Conservation (phyloP, 1,140 invertebrate species). For the Drosophila lini region DNA sequence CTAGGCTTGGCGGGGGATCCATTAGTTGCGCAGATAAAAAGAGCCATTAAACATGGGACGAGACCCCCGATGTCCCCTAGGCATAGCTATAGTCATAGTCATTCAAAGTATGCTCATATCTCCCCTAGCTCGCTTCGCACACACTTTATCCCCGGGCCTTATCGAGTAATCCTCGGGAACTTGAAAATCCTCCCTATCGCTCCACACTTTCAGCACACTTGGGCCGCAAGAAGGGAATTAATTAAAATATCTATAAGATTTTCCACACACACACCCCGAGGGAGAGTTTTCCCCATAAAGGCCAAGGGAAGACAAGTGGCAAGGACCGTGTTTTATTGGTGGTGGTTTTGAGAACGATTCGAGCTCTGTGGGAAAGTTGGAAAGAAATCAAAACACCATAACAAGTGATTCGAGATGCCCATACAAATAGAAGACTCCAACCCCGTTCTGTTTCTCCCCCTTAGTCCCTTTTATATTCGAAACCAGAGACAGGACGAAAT, state of each 20-base stretch:
- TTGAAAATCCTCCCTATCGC: conserved; percentile 32
- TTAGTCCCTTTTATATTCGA: conserved; percentile 12
- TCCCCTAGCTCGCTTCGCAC: conserved; percentile 53
- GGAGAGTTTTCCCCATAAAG: conserved; percentile 48
- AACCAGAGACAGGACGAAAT: conserved; percentile 66
- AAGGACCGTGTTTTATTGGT: conserved; percentile 58
- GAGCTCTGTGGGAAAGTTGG: conserved; percentile 75
- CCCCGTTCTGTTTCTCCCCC: conserved; percentile 8
- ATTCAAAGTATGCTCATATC: conserved; percentile 38
- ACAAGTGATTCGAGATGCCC: conserved; percentile 77
- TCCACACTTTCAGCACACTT: conserved; percentile 44
- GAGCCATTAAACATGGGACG: conserved; percentile 28
- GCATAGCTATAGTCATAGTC: conserved; percentile 22
- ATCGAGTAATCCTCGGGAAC: conserved; percentile 26
- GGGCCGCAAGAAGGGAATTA: conserved; percentile 49
- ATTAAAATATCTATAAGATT: conserved; percentile 74
- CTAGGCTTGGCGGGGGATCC: conserved; percentile 50
- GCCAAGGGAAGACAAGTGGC: conserved; percentile 65
- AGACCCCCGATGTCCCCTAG: conserved; percentile 16
- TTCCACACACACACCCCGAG: conserved; percentile 20
- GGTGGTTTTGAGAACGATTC: conserved; percentile 31
- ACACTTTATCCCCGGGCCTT: conserved; percentile 60
- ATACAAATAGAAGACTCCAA: conserved; percentile 57
- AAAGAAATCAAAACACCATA: conserved; percentile 72
- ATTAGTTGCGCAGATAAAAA: conserved; percentile 55